Conservation (phyloP, 2,888 invertebrate genomes). For the Gonocerus acuteangulatus region DNA sequence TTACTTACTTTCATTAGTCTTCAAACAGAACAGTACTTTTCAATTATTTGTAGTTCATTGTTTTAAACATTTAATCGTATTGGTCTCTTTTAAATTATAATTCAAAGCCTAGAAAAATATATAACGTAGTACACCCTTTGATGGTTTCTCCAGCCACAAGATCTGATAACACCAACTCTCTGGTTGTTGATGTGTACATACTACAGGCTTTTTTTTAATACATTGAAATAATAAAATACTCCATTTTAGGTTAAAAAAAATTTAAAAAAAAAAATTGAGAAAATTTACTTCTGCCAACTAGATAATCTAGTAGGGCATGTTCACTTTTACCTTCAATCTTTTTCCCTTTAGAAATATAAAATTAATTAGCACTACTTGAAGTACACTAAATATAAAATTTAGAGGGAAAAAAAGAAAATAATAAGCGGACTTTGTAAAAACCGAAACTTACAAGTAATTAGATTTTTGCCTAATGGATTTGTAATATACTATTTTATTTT, state of each 20-base stretch:
- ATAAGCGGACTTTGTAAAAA: conserved; percentile 14
- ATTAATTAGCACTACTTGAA: conserved; percentile 11
- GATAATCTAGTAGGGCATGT: conserved; percentile 3
- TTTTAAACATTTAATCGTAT: too few relatives aligned
- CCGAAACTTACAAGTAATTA: conserved; percentile 10
- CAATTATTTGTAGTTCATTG: too few relatives aligned
- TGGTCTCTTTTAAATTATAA: too few relatives aligned
- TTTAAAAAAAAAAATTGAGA: background rate
- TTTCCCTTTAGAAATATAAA: conserved; percentile 8
- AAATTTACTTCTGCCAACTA: too few relatives aligned
- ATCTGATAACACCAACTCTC: conserved; percentile 16
- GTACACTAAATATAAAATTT: conserved; percentile 8
- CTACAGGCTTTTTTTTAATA: conserved; percentile 3
- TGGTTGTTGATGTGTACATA: conserved; percentile 18
- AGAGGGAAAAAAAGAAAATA: conserved; percentile 6
- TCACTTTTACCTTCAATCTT: conserved; percentile 9
- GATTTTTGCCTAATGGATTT: conserved; percentile 24
- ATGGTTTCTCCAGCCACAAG: background rate
- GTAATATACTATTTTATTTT: conserved; percentile 24
- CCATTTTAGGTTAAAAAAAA: too few relatives aligned
- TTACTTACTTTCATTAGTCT: too few relatives aligned
- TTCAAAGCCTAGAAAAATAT: too few relatives aligned
- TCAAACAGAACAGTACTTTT: too few relatives aligned
- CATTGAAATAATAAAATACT: conserved; percentile 2
- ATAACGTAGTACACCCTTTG: too few relatives aligned